Base-by-base conservation (phyloP, 2,113 vertebrate genomes). In the Aviceda subcristata region DNA sequence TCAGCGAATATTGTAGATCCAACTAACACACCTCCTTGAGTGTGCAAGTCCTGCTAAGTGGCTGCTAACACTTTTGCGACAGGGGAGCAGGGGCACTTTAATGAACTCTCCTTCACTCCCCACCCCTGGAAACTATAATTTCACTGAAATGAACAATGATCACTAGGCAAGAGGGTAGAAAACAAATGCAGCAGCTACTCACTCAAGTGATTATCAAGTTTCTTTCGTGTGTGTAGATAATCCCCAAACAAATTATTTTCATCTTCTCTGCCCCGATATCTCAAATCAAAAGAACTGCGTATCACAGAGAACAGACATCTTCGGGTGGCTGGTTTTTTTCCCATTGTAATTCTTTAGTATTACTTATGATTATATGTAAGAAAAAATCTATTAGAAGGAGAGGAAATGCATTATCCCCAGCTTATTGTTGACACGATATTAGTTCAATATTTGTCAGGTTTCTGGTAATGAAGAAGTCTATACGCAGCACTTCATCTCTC, bases 241-340 rank as follows among this genome's bases (percentile, higher is more conserved):
- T 88, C 60, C 79, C 84, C 68, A 78, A 81, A 83, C 79, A 94
- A 94, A 92, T 93, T 59, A 63, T 87, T 91, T 94, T 63, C 76
- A 87, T 76, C 66, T 60, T 95, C 46, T 53, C 39, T 91, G 62
- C 63, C 13, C 84, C 57, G 48, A 64, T 82, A 62, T 41, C 84
- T 76, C 1, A 55, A 72, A 62, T 45, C 53, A 59, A 64, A 74
- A 2, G 7, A 67, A 22, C 3, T 1, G 72, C 0, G 0, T 39
- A 59, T 72, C 66, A 20, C 39, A 32, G 60, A 39, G 51, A 86
- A 8, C 45, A 91, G 68, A 39, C 21, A 23, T 24, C 26, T 78
- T 92, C 27, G 11, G 6, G 41, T 0, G 0, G 75, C 71, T 0
- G 0, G 0, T 0, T 16, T 62, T 73, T 68, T 26, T 7, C 30